A percentile compares a stretch with the other conserved stretches of the same genome.
These are phyloP conservation scores for Sebastes reedi DNA, from an alignment of 2,797 vertebrate genomes.

Conservation along the genomic window DNA sequence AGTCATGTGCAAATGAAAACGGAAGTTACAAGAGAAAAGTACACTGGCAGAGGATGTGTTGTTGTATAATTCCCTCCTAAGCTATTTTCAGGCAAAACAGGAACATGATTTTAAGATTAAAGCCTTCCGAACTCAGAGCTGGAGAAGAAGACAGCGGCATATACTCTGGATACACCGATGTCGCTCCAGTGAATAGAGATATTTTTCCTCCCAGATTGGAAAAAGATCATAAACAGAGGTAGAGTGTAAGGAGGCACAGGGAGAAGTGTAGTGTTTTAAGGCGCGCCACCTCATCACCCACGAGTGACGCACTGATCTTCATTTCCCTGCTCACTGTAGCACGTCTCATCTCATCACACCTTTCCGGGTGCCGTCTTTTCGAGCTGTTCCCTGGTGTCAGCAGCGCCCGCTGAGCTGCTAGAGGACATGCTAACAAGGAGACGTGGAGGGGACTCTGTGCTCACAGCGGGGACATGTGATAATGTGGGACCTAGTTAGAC, in stretches of 20 bases:
- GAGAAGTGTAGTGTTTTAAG: constrained; percentile 61
- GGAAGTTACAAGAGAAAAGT: constrained; percentile 31
- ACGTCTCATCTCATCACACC: constrained; percentile 77
- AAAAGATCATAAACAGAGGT: constrained; percentile 63
- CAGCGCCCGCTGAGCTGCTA: constrained; percentile 49
- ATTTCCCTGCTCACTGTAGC: constrained; percentile 82
- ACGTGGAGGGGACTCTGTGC: constrained; percentile 47
- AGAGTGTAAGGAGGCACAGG: constrained; percentile 22
- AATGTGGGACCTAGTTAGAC: constrained; percentile 31
- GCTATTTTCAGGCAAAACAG: constrained; percentile 10
- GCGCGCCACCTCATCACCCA: constrained; percentile 63
- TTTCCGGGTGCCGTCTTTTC: constrained; percentile 72
- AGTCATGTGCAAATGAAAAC: constrained; percentile 49
- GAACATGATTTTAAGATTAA: constrained; percentile 23
- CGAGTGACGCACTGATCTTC: constrained; percentile 72
- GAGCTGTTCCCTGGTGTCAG: constrained; percentile 54
- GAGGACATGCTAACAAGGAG: constrained; percentile 81
- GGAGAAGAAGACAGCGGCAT: constrained; percentile 29
- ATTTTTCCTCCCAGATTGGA: background rate
- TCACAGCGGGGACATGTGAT: constrained; percentile 37
- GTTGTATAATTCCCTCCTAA: background rate
- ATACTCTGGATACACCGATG: constrained; percentile 43
- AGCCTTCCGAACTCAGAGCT: constrained; percentile 17
- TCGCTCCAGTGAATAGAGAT: constrained; percentile 47
- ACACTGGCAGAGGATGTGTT: background rate